phyloP scores from a whole-genome alignment of 2,888 invertebrate genomes.

The Ophion ellenae region DNA sequence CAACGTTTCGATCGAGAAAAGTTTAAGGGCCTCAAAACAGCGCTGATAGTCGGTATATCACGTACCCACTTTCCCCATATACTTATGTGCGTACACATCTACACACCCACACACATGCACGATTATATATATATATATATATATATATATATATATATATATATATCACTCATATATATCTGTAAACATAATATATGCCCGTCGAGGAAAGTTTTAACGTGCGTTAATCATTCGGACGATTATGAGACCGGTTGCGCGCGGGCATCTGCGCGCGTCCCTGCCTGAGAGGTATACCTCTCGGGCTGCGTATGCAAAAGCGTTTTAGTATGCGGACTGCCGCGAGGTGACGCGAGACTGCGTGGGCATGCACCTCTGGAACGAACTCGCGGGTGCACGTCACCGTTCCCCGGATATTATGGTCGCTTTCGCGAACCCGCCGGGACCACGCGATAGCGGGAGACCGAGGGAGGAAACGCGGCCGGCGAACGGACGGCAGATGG shows the following conservation, averaged over 20 bases:
- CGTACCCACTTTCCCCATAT: background rate
- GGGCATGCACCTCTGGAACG: conserved; percentile 13
- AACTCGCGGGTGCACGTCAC: conserved; percentile 1
- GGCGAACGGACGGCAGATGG: background rate
- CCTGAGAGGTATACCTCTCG: conserved; percentile 21
- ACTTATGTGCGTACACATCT: background rate
- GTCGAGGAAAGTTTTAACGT: conserved; percentile 37
- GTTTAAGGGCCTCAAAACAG: background rate
- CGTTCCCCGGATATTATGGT: conserved; percentile 12
- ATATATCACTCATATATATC: background rate
- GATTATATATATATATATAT: too few species aligned
- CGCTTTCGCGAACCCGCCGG: background rate
- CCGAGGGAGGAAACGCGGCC: background rate
- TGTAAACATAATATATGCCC: conserved; percentile 2
- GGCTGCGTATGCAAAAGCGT: background rate
- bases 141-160: too few species aligned
- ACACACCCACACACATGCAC: too few species aligned
- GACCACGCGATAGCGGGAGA: background rate
- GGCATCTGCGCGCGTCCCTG: conserved; percentile 34
- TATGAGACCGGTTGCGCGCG: conserved; percentile 61
- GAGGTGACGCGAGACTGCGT: conserved; percentile 35
- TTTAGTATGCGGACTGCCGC: conserved; percentile 20
- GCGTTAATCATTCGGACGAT: conserved; percentile 65
- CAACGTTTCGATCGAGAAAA: background rate
- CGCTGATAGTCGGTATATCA: background rate